Percentiles rank a stretch among this genome's conserved stretches.
These are phyloP conservation scores for Gobionotothen gibberifrons DNA, from an alignment of 2,797 vertebrate species.

Conservation along the genomic window DNA sequence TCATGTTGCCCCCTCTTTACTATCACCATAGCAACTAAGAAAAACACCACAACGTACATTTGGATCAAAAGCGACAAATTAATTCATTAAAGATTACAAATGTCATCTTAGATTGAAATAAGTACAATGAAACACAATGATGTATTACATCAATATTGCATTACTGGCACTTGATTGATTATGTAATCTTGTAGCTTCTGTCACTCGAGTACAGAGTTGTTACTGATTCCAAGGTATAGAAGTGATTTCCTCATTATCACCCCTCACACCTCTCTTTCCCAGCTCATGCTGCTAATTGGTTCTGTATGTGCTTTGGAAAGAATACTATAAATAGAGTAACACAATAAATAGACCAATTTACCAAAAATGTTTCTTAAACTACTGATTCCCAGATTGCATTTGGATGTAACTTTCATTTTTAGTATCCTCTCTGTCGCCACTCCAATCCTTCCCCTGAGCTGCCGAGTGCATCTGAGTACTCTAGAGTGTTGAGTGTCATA, in stretches of 20 bases:
- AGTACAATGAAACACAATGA: background rate
- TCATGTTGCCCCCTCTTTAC: background rate
- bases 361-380: background rate
- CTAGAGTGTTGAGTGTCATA: conserved; percentile 38
- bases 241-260: conserved; percentile 1
- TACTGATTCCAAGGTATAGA: background rate
- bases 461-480: conserved; percentile 35
- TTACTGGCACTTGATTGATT: background rate
- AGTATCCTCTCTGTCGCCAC: background rate
- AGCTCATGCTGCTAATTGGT: background rate
- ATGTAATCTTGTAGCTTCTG: background rate
- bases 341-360: background rate
- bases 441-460: conserved; percentile 30
- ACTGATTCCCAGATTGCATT: background rate
- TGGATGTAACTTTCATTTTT: conserved; percentile 20
- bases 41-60: background rate
- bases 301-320: no score
- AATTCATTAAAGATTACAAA: background rate
- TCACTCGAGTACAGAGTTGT: background rate
- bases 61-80: background rate
- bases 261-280: background rate
- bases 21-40: background rate
- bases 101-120: background rate
- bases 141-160: background rate
- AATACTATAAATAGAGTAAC: background rate